Percentiles rank a stretch among this genome's conserved stretches.
Evolutionary conservation across 92 coral and sea anemone genomes (phyloP).

Genomic region (Anthopleura xanthogrammica): DNA sequence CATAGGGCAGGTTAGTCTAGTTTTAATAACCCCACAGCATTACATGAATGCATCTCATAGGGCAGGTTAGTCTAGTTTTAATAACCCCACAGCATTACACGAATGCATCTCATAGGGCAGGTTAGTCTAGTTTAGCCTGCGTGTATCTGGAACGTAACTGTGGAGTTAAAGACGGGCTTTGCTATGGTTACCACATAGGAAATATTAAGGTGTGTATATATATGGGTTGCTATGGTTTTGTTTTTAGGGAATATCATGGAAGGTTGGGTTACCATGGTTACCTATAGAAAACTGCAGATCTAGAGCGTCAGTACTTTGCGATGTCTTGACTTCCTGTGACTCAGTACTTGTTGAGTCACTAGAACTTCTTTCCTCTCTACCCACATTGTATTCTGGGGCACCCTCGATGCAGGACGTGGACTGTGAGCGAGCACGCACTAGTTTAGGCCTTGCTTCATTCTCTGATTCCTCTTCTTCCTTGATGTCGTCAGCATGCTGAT

Average conservation of each 20-base stretch:
- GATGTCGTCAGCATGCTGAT: background rate
- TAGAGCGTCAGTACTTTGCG: slow-evolving; percentile 14
- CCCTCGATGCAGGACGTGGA: slow-evolving; percentile 30
- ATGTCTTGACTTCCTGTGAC: background rate
- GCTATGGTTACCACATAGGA: background rate
- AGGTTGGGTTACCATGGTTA: background rate
- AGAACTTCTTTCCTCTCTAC: background rate
- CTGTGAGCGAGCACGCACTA: slow-evolving; percentile 31
- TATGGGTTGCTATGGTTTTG: background rate
- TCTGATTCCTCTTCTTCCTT: slow-evolving; percentile 25
- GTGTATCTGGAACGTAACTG: too few relatives aligned
- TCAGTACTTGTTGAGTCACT: background rate
- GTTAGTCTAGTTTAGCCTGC: background rate
- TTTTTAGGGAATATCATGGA: background rate
- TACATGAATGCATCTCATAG: background rate
- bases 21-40: background rate
- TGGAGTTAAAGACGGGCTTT: too few relatives aligned
- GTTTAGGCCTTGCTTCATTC: background rate
- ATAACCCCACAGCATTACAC: background rate
- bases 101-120: too few relatives aligned
- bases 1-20: too few relatives aligned
- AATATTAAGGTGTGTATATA: background rate
- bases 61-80: background rate
- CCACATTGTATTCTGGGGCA: background rate
- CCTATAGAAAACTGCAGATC: slow-evolving; percentile 12